Conservation (phyloP, 2,113 vertebrate species). For the Anolis sagrei region DNA sequence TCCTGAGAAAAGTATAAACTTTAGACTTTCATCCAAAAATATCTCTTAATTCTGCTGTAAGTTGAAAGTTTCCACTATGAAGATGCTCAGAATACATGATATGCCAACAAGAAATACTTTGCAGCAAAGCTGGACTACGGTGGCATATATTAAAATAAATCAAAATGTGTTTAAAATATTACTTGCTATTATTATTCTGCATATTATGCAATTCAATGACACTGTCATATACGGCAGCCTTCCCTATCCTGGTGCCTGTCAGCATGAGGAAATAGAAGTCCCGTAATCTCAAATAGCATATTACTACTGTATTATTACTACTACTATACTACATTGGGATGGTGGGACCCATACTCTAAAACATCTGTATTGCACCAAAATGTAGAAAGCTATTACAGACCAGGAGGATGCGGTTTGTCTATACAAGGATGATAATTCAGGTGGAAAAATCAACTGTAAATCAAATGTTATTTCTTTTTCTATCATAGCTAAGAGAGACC, state of each 20-base stretch:
- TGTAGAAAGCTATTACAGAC: background rate
- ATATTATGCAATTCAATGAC: background rate
- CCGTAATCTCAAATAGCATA: background rate
- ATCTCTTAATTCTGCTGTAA: constrained; percentile 21
- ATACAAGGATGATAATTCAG: background rate
- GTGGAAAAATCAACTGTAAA: background rate
- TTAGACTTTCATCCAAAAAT: constrained; percentile 33
- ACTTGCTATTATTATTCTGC: background rate
- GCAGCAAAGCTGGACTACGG: too few relatives aligned
- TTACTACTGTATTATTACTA: too few relatives aligned
- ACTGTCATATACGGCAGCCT: background rate
- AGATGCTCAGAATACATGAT: background rate
- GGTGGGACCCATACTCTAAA: background rate
- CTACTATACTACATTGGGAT: too few relatives aligned
- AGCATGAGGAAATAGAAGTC: background rate
- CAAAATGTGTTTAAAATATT: background rate
- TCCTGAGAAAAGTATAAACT: constrained; percentile 21
- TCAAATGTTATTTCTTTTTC: background rate
- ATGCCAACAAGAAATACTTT: background rate
- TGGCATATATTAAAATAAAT: background rate
- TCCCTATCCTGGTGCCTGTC: background rate
- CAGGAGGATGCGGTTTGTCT: background rate
- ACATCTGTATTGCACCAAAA: background rate
- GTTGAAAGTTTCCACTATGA: constrained; percentile 7
- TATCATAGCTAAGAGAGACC: background rate